These are phyloP conservation scores for Caenorhabditis remanei DNA, from an alignment of 1,140 invertebrate genomes.

Conservation along the genomic window DNA sequence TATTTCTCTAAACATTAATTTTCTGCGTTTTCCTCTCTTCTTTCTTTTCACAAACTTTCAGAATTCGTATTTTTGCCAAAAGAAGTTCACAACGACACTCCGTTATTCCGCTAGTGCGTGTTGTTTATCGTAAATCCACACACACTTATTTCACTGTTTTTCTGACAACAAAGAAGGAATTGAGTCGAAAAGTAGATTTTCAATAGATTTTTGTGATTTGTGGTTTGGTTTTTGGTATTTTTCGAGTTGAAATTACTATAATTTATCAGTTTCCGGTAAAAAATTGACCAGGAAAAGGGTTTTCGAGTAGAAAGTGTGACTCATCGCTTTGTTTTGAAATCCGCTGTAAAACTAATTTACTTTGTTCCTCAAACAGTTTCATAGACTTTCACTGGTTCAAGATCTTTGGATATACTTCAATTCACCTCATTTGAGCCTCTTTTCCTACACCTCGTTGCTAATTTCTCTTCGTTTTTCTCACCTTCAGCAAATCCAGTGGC, in stretches of 20 bases:
- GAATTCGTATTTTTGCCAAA: not conserved
- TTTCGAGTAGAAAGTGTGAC: no score
- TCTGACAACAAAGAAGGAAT: not conserved
- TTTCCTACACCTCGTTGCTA: no score
- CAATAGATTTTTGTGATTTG: not conserved
- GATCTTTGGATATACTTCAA: no score
- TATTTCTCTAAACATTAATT: not conserved
- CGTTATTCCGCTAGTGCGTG: not conserved
- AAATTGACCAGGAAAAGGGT: not conserved
- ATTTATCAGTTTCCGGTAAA: not conserved
- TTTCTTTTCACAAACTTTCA: not conserved
- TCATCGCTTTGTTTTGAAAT: no score
- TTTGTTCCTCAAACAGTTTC: no score
- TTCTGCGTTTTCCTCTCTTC: not conserved
- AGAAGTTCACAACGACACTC: conserved; percentile 3
- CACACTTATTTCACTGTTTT: not conserved
- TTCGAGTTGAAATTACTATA: not conserved
- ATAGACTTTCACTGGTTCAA: no score
- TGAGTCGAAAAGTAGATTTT: not conserved
- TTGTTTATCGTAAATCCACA: conserved; percentile 46
- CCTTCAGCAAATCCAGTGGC: conserved; percentile 91
- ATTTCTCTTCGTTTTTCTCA: not conserved
- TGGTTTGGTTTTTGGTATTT: not conserved
- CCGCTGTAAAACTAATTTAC: no score
- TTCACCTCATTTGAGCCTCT: no score